Evolutionary conservation across 1,140 invertebrate species (phyloP).

Genomic region (Batillaria attramentaria): DNA sequence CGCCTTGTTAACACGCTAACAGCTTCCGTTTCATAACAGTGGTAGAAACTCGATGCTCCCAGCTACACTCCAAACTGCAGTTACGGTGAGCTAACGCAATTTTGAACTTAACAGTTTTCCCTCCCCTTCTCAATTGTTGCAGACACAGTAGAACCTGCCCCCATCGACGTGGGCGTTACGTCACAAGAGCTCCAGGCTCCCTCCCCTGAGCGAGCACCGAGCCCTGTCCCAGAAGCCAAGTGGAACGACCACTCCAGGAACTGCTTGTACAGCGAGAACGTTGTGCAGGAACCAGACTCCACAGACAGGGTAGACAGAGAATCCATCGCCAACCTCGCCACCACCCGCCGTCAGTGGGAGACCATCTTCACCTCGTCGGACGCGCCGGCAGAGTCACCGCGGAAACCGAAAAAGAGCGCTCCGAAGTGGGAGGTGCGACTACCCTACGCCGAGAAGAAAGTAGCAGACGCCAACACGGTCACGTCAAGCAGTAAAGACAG

Average conservation of each 20-base stretch:
- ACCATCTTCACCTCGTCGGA: slow-evolving; percentile 42
- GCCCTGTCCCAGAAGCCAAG: slow-evolving; percentile 39
- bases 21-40: no score
- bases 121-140: no score
- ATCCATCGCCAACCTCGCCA: slow-evolving; percentile 61
- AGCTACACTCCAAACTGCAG: no score
- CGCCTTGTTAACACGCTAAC: no score
- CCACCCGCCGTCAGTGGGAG: slow-evolving; percentile 64
- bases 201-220: slow-evolving; percentile 14
- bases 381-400: slow-evolving; percentile 1
- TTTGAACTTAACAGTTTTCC: no score
- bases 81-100: no score
- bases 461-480: neutral
- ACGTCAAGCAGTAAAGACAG: neutral
- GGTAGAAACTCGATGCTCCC: no score
- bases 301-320: slow-evolving; percentile 62
- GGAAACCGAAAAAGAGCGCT: slow-evolving; percentile 32
- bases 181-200: no score
- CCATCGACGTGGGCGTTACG: no score
- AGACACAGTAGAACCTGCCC: no score
- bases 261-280: slow-evolving; percentile 64
- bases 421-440: slow-evolving; percentile 59
- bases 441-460: slow-evolving; percentile 16
- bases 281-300: slow-evolving; percentile 60
- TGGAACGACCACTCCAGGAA: slow-evolving; percentile 50